A percentile compares a stretch with the other conserved stretches of the same genome.
Evolutionary conservation across 1,140 invertebrate genomes (phyloP).

Genomic region (Venustaconcha ellipsiformis): DNA sequence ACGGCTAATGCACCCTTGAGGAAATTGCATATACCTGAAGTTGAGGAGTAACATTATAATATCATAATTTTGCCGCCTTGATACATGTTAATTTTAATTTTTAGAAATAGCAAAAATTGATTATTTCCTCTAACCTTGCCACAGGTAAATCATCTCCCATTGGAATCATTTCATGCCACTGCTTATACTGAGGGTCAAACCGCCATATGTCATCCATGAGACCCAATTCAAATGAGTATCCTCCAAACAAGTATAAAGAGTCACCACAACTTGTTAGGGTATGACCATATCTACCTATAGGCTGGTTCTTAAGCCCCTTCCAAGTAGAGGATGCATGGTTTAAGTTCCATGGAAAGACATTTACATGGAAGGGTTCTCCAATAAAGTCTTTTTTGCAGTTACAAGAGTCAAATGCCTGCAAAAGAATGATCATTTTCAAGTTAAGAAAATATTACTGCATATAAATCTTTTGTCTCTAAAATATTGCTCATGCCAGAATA

Average conservation of each 20-base stretch:
- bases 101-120: too few species aligned
- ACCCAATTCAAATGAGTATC: conserved; percentile 88
- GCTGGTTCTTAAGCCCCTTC: background rate
- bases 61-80: too few species aligned
- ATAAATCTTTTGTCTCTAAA: too few species aligned
- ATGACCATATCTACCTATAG: conserved; percentile 82
- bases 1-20: too few species aligned
- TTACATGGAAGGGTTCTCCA: conserved; percentile 1
- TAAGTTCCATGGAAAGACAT: conserved; percentile 12
- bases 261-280: conserved; percentile 81
- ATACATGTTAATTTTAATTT: too few species aligned
- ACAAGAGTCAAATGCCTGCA: conserved; percentile 24
- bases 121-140: conserved; percentile 48
- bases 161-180: conserved; percentile 80
- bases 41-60: too few species aligned
- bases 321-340: background rate
- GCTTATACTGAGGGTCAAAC: conserved; percentile 87
- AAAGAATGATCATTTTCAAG: background rate
- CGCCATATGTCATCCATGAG: conserved; percentile 90
- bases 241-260: conserved; percentile 91
- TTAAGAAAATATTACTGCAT: too few species aligned
- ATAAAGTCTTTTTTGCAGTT: conserved; percentile 13
- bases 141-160: conserved; percentile 44
- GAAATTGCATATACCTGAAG: too few species aligned
- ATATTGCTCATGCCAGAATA: too few species aligned